Base-by-base conservation (phyloP, 2,797 vertebrate genomes). In the Nannoperca australis region DNA sequence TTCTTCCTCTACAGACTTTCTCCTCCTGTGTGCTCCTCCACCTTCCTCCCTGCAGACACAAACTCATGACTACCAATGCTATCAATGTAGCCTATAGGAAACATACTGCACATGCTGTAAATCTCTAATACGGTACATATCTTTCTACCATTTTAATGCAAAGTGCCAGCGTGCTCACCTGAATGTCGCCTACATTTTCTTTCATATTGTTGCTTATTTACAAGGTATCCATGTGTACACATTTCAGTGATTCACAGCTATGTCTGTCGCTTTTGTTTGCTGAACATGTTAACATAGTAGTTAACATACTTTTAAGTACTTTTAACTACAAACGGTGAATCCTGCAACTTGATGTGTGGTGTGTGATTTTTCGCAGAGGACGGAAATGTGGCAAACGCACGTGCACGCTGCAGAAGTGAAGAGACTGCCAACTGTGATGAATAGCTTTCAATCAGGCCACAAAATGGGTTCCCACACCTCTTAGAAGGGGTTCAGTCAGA, bases 361-460 rank as follows among this genome's bases (percentile, higher is more conserved):
- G 4, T 12, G 49, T 58, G 14, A 12, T 40, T 40, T 40, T 70
- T 73, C 58, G 14, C 49, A 5, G n/a, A 61, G 54, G 66, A 34
- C 59, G 51, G 56, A 76, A 58, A 61, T 11, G 17, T 68, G 56
- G 65, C 50, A 47, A 40, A 55, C 5, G 47, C 42, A 70, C 18
- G 11, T 27, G 55, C 44, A 27, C 32, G 1, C 27, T 13, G 32
- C 30, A 73, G 62, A 66, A 59, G 50, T 17, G 45, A 75, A 78
- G 68, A 73, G 80, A 85, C 74, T 85, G 89, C 79, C 85, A 86
- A 54, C 55, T n/a, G 70, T 94, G 93, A 94, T 94, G 82, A 94
- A 94, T 93, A 85, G 87, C 83, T 92, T 94, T 94, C 92, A 93
- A 91, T 94, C 92, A 90, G 69, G 65, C 70, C 53, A 68, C 78